These are phyloP conservation scores for Pollachius pollachius DNA, from an alignment of 2,113 vertebrate species.

Conservation along the genomic window DNA sequence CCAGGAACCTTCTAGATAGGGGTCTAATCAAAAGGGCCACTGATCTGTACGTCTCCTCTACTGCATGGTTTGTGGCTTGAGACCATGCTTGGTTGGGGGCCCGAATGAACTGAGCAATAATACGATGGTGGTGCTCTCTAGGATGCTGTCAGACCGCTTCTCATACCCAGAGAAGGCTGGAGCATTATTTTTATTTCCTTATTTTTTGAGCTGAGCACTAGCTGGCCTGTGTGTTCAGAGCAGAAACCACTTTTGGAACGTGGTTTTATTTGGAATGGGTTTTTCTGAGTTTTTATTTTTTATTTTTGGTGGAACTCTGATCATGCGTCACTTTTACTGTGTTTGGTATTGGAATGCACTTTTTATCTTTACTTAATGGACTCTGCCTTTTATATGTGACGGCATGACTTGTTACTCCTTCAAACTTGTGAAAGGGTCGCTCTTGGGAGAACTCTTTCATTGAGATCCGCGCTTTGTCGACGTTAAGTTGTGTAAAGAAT, in stretches of 20 bases:
- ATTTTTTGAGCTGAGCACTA: constrained; percentile 29
- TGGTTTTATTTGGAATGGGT: constrained; percentile 33
- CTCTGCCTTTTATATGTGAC: constrained; percentile 45
- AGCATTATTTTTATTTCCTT: background rate
- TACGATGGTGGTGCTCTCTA: too few species aligned
- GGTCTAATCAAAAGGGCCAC: too few species aligned
- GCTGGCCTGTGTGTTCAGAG: constrained; percentile 52
- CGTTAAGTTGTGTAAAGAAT: background rate
- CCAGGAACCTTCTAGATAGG: too few species aligned
- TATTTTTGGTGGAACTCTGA: background rate
- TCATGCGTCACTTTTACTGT: background rate
- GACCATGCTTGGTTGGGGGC: too few species aligned
- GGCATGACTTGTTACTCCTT: constrained; percentile 49
- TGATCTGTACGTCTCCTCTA: too few species aligned
- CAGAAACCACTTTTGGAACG: constrained; percentile 20
- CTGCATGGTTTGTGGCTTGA: too few species aligned
- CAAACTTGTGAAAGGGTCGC: constrained; percentile 36
- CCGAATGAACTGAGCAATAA: too few species aligned
- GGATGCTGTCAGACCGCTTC: too few species aligned
- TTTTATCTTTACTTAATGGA: constrained; percentile 40
- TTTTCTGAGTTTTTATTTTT: constrained; percentile 36
- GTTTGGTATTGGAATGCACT: constrained; percentile 61
- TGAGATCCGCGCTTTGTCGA: background rate
- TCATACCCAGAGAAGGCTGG: too few species aligned
- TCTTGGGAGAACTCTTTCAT: constrained; percentile 18